Evolutionary conservation across 2,888 invertebrate species (phyloP).

Genomic region (Fragum fragum): DNA sequence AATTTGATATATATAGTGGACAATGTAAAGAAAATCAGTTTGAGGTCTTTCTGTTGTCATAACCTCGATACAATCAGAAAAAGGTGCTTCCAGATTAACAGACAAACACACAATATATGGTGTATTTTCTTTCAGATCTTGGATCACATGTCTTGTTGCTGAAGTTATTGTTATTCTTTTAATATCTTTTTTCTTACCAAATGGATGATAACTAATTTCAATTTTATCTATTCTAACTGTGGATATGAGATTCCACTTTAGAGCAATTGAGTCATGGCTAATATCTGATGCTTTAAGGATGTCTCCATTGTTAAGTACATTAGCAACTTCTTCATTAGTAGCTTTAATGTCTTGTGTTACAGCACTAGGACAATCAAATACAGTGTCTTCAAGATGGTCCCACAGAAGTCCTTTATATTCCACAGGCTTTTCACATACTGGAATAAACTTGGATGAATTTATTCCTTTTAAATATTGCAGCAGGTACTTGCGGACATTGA

Average conservation of each 20-base stretch:
- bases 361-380: conserved; percentile 64
- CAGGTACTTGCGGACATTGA: conserved; percentile 72
- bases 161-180: conserved; percentile 44
- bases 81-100: neutral
- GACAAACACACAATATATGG: conserved; percentile 66
- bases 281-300: conserved; percentile 48
- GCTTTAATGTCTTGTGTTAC: neutral
- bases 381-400: conserved; percentile 69
- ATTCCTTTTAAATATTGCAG: conserved; percentile 67
- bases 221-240: conserved; percentile 24
- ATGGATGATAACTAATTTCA: conserved; percentile 54
- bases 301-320: conserved; percentile 40
- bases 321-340: conserved; percentile 32
- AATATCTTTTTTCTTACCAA: conserved; percentile 58
- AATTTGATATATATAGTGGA: neutral
- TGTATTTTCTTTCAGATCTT: conserved; percentile 41
- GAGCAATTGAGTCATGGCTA: conserved; percentile 35
- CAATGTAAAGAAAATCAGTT: neutral
- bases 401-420: conserved; percentile 63
- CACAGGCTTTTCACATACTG: conserved; percentile 68
- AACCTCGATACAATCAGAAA: conserved; percentile 28
- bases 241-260: conserved; percentile 57
- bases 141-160: conserved; percentile 46
- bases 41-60: neutral
- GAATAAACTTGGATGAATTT: conserved; percentile 65